These are phyloP conservation scores for Asbolus verrucosus DNA, from an alignment of 1,140 invertebrate species.

Conservation along the genomic window DNA sequence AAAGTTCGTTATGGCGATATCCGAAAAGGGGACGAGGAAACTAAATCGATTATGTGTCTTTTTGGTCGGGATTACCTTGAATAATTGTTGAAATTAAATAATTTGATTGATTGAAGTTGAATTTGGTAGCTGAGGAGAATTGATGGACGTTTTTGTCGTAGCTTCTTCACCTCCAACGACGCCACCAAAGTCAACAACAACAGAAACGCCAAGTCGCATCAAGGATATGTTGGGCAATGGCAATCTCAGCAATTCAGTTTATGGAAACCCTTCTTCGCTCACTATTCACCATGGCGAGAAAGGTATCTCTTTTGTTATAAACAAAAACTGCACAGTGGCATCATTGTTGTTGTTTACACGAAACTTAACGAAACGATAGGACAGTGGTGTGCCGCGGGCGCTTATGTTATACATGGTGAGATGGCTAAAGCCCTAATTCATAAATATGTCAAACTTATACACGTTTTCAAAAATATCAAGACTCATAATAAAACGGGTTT, in stretches of 20 bases:
- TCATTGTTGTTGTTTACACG: constrained; percentile 34
- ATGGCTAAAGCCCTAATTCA: too few species aligned
- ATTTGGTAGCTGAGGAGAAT: constrained; percentile 50
- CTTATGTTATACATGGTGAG: too few species aligned
- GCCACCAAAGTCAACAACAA: constrained; percentile 70
- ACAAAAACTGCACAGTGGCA: constrained; percentile 42
- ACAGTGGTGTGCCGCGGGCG: neutral
- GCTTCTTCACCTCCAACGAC: constrained; percentile 70
- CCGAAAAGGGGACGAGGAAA: too few species aligned
- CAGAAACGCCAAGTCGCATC: constrained; percentile 68
- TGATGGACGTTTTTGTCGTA: constrained; percentile 67
- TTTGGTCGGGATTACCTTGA: too few species aligned
- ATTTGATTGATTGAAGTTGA: too few species aligned
- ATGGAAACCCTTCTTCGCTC: constrained; percentile 71
- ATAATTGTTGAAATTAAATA: too few species aligned
- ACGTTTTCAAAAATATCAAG: too few species aligned
- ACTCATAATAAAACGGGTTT: too few species aligned
- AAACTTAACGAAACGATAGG: neutral
- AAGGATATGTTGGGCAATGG: constrained; percentile 65
- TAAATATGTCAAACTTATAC: too few species aligned
- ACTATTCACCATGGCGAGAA: constrained; percentile 70
- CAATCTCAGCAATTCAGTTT: constrained; percentile 72
- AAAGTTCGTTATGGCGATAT: too few species aligned
- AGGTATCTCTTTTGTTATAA: constrained; percentile 55
- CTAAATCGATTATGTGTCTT: too few species aligned